Percentiles rank a stretch among this genome's conserved stretches.
Evolutionary conservation across 2,888 invertebrate species (phyloP).

Genomic region (Malacosoma neustria): DNA sequence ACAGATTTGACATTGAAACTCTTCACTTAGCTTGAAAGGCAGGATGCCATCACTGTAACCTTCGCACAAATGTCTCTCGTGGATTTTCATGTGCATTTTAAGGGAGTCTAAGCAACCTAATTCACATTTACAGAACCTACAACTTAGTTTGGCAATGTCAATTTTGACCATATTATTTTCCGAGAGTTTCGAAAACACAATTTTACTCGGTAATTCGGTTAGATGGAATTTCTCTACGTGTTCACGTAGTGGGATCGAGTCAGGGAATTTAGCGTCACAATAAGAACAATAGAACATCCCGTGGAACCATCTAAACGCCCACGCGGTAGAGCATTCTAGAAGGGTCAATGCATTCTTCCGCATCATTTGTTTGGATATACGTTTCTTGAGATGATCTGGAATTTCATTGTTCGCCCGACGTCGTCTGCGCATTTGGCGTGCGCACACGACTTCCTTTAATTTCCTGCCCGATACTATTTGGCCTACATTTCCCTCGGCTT

Average conservation of each 20-base stretch:
- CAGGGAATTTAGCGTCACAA: slow-evolving; percentile 49
- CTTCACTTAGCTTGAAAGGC: slow-evolving; percentile 49
- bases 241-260: slow-evolving; percentile 33
- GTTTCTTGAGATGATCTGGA: slow-evolving; percentile 53
- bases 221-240: slow-evolving; percentile 41
- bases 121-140: slow-evolving; percentile 38
- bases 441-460: slow-evolving; percentile 58
- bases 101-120: slow-evolving; percentile 34
- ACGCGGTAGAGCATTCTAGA: slow-evolving; percentile 56
- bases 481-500: slow-evolving; percentile 21
- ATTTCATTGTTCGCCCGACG: slow-evolving; percentile 58
- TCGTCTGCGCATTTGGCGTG: slow-evolving; percentile 57
- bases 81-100: slow-evolving; percentile 43
- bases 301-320: slow-evolving; percentile 62
- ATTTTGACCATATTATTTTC: slow-evolving; percentile 66
- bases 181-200: slow-evolving; percentile 49
- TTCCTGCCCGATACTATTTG: slow-evolving; percentile 42
- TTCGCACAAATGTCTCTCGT: slow-evolving; percentile 30
- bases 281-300: slow-evolving; percentile 58
- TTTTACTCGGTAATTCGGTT: slow-evolving; percentile 35
- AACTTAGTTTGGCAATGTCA: slow-evolving; percentile 45
- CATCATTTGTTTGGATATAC: slow-evolving; percentile 63
- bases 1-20: slow-evolving; percentile 51
- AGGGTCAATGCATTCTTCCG: slow-evolving; percentile 50
- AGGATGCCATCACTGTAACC: slow-evolving; percentile 55